These are phyloP conservation scores for Scolopax bukidnonensis DNA, from an alignment of 2,797 vertebrate genomes.

Conservation along the genomic window DNA sequence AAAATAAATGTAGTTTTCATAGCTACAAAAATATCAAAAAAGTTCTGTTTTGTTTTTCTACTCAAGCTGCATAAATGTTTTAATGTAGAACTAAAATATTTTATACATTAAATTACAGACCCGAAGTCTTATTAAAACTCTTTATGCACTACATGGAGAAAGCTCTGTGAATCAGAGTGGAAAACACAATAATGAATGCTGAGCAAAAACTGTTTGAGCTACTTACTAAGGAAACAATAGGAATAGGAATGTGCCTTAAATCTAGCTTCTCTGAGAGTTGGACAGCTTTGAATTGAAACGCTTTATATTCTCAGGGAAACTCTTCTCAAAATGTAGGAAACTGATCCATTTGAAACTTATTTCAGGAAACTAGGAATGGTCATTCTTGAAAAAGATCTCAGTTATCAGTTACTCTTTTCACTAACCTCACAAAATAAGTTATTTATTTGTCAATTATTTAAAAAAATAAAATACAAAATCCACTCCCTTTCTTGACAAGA, in stretches of 20 bases:
- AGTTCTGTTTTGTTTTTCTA: background rate
- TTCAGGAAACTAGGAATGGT: background rate
- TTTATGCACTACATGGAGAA: background rate
- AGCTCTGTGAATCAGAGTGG: background rate
- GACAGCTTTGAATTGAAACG: background rate
- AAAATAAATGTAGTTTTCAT: background rate
- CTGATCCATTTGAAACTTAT: background rate
- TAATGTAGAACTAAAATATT: background rate
- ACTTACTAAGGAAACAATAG: background rate
- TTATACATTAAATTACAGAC: background rate
- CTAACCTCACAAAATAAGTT: background rate
- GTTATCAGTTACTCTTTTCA: background rate
- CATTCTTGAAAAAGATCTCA: background rate
- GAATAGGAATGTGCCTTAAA: background rate
- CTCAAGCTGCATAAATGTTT: background rate
- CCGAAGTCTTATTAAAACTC: background rate
- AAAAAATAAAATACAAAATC: background rate
- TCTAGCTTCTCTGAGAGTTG: background rate
- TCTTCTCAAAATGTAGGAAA: background rate
- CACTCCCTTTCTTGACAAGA: fast-evolving
- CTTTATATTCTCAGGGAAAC: fast-evolving
- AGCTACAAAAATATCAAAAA: background rate
- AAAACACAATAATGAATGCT: fast-evolving
- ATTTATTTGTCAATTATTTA: background rate
- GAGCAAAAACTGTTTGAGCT: background rate